phyloP scores from a whole-genome alignment of 2,113 vertebrate species.

The Lagopus leucura region DNA sequence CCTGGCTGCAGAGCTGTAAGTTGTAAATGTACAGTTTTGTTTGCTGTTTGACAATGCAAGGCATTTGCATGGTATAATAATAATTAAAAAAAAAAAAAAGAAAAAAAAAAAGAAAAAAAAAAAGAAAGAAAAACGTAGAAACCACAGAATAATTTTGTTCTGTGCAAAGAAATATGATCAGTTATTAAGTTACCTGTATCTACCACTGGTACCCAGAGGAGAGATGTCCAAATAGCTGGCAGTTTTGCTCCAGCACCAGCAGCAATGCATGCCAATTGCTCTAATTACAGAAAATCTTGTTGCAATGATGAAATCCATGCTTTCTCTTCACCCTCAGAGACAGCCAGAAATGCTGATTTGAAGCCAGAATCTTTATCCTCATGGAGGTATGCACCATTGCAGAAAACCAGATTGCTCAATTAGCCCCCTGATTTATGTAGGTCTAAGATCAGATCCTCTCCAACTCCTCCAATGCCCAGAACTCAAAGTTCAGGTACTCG shows the following conservation, averaged over 20 bases:
- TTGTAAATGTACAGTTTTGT: not conserved
- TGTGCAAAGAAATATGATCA: conserved; percentile 12
- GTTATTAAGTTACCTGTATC: conserved; percentile 29
- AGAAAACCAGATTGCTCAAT: not conserved
- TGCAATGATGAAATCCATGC: rapidly evolving
- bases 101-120: not conserved
- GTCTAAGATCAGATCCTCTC: not conserved
- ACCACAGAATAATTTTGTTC: not conserved
- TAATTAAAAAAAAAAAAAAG: too few relatives aligned
- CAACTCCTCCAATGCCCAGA: rapidly evolving
- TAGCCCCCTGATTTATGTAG: not conserved
- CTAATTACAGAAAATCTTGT: conserved; percentile 18
- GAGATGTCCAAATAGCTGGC: not conserved
- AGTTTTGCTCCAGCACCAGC: conserved; percentile 2
- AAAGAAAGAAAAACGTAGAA: too few relatives aligned
- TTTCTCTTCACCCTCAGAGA: not conserved
- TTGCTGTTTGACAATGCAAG: not conserved
- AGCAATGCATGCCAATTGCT: not conserved
- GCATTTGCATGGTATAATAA: not conserved
- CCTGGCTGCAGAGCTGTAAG: not conserved
- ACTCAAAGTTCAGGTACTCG: not conserved
- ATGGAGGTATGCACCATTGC: not conserved
- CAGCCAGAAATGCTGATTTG: not conserved
- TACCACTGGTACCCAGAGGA: not conserved
- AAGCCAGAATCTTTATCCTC: not conserved